phyloP scores from a whole-genome alignment of 1,140 invertebrate species.

The Muscidifurax raptorellus region DNA sequence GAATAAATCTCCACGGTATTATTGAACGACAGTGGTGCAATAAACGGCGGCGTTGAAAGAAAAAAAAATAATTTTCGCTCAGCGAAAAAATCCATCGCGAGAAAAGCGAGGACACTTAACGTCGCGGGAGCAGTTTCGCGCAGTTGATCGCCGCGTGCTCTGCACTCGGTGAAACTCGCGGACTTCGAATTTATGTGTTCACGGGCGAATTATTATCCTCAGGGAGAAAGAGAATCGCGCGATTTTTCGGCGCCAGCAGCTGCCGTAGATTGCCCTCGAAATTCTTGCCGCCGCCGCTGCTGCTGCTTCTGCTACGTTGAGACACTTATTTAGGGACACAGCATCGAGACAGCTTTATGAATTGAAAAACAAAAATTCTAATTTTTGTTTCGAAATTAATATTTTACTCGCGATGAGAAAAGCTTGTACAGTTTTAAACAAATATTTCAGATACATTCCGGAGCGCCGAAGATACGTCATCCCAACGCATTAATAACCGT shows the following conservation, averaged over 20 bases:
- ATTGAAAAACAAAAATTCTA: too few relatives aligned
- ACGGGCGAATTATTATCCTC: conserved; percentile 9
- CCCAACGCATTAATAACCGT: not conserved
- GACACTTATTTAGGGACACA: too few relatives aligned
- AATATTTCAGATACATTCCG: too few relatives aligned
- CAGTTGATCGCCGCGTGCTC: conserved; percentile 1
- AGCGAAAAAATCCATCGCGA: not conserved
- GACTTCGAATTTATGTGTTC: conserved; percentile 15
- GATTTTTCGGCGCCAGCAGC: not conserved
- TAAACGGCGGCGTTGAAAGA: not conserved
- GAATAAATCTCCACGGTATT: not conserved
- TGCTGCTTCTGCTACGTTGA: too few relatives aligned
- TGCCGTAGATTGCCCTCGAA: not conserved
- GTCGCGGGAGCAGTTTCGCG: not conserved
- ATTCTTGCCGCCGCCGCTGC: not conserved
- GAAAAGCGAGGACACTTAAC: not conserved
- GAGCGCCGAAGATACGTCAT: not conserved
- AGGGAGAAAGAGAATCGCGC: not conserved
- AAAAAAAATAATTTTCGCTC: not conserved
- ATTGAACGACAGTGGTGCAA: not conserved
- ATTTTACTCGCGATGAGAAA: too few relatives aligned
- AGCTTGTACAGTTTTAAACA: too few relatives aligned
- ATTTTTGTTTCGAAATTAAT: too few relatives aligned
- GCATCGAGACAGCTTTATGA: too few relatives aligned
- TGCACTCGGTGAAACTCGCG: not conserved